These are phyloP conservation scores for Smittia aterrima DNA, from an alignment of 2,888 invertebrate genomes.

Conservation along the genomic window DNA sequence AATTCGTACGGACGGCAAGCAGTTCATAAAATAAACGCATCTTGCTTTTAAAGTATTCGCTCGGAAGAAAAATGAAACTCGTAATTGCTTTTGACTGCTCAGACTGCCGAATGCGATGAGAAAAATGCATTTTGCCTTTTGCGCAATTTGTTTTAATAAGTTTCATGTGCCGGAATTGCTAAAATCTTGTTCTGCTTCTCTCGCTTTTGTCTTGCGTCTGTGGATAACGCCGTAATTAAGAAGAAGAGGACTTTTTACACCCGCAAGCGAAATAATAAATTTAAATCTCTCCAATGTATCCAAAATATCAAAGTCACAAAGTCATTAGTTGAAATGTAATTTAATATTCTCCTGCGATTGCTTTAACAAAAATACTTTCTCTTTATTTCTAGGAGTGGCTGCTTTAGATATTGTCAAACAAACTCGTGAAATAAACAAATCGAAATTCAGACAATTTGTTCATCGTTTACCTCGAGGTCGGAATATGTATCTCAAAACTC, in stretches of 20 bases:
- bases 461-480: neutral
- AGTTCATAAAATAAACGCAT: constrained; percentile 21
- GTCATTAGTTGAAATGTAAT: neutral
- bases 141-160: constrained; percentile 23
- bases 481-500: neutral
- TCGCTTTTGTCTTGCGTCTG: neutral
- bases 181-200: neutral
- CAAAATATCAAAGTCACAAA: neutral
- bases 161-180: neutral
- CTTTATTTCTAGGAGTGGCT: too few species aligned
- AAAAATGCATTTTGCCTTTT: neutral
- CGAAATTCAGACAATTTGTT: too few species aligned
- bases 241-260: neutral
- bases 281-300: neutral
- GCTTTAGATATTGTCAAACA: too few species aligned
- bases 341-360: neutral
- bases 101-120: constrained; percentile 11
- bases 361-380: too few species aligned
- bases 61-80: constrained; percentile 14
- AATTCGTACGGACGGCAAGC: neutral
- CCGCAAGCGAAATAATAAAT: constrained; percentile 1
- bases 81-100: constrained; percentile 18
- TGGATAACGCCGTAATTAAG: neutral
- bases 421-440: too few species aligned
- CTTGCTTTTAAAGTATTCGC: neutral